Base-by-base conservation (phyloP, 2,888 invertebrate species). In the Andrena haemorrhoa region DNA sequence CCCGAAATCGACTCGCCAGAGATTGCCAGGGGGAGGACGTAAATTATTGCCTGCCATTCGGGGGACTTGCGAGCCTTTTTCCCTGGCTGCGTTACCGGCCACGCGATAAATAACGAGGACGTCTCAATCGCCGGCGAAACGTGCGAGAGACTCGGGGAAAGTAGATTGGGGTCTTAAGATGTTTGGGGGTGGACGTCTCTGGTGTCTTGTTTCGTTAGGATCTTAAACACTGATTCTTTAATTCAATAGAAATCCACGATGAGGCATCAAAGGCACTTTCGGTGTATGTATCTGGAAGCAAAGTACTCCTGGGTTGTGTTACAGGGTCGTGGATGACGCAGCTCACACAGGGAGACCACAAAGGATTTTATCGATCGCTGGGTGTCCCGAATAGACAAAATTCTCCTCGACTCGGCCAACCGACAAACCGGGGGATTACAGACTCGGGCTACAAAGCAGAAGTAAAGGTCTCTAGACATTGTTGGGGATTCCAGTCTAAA, bases 21-120 rank as follows among this genome's bases (percentile, higher is more conserved):
- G 49, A 58, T 51, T 51, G 66, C 31, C 51, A 0, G 10, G 53
- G 79, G 75, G 41, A 29, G 41, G 41, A 26, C 31, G 51, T 72
- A 56, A 82, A 56, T 80, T 82, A 81, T 76, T 51, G 63, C 56
- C 61, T n/a, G 53, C 29, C 61, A 58, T 53, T 77, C 31, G 41
- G 65, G 66, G 49, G 47, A 61, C 47, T 58, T 58, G 65, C 20
- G 31, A 29, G 31, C 31, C 41, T 60, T n/a, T 7, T 58, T 71
- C 20, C 33, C 58, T 33, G 47, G 53, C 47, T 33, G 56, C 63
- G 64, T 76, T 72, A 63, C 63, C 49, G 41, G 29, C 47, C 58
- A 33, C 29, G 31, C 66, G 79, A 73, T 68, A 58, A 73, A 79
- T 63, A 56, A 68, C 33, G 51, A 49, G 64, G n/a, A 65, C 64